Base-by-base conservation (phyloP, 1,140 invertebrate genomes). In the Lepidostoma basale region DNA sequence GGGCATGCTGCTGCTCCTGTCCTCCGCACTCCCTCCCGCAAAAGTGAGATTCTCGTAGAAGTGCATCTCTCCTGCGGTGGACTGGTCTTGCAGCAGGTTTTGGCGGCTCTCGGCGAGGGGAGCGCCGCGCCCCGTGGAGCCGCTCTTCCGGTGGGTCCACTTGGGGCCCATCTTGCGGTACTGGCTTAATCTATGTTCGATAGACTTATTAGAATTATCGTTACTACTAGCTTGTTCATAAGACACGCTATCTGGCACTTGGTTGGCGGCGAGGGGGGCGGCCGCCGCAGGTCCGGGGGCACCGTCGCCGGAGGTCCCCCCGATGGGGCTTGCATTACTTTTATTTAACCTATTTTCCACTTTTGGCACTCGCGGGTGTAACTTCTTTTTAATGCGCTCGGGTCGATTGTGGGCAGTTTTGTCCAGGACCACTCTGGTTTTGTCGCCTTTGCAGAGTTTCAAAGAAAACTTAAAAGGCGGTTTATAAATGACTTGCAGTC, bases 381-480 rank as follows among this genome's bases (percentile, higher is more conserved):
- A 63, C 6, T 83, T 81, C 59, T 78, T 77, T 9, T 80, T 77
- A 58, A 78, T 79, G 23, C 77, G 76, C 10, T 83, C 81, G 16
- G 79, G 64, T 70, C 82, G 79, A 66, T 76, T 79, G 62, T 82
- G 82, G 5, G 80, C 78, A 8, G 79, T 82, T 69, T 83, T 83
- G 59, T 83, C 82, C 18, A 83, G 75, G 10, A 83, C 81, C 9
- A 82, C 80, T 76, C 82, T 81, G 0, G 80, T 82, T 74, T 83
- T 83, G 42, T 83, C 82, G 47, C 81, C 88, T 75, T 91, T 91
- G 30, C 88, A 88, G 44, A 94, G 83, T 74, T 91, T 91, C 18
- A 93, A 84, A 76, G 89, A 92, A 76, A 93, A 93, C 72, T 91
- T 90, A 76, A 94, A 94, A 0, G 92, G 92, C 25, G 92, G 91